A percentile compares a stretch with the other conserved stretches of the same genome.
Evolutionary conservation across 2,797 vertebrate species (phyloP).

Genomic region (Rhinoraja longicauda): DNA sequence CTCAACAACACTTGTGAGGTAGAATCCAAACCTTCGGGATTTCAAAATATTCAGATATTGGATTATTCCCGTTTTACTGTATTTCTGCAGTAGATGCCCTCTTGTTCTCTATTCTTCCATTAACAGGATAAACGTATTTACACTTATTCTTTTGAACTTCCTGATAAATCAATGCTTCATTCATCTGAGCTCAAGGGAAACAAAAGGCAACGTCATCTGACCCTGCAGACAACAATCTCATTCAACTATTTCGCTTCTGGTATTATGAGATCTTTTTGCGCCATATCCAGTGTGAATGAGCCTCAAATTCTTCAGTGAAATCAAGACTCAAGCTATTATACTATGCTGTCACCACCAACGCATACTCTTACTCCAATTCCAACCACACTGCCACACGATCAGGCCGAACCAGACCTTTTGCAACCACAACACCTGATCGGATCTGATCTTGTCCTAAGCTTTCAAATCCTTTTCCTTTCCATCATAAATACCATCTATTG

Average conservation of each 20-base stretch:
- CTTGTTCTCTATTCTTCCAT: not conserved
- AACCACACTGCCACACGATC: not conserved
- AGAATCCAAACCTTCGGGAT: too few species aligned
- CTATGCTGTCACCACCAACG: not conserved
- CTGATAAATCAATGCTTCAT: not conserved
- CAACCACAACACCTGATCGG: not conserved
- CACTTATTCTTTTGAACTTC: not conserved
- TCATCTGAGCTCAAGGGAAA: not conserved
- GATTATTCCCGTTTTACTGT: too few species aligned
- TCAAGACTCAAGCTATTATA: not conserved
- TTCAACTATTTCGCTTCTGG: not conserved
- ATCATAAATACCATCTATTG: not conserved
- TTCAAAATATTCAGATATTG: too few species aligned
- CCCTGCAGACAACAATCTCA: not conserved
- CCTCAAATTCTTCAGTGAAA: slow-evolving; percentile 3
- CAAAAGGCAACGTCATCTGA: not conserved
- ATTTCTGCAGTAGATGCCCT: not conserved
- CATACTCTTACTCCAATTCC: not conserved
- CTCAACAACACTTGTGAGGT: not conserved
- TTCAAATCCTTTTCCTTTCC: not conserved
- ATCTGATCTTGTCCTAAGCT: not conserved
- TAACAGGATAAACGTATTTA: not conserved
- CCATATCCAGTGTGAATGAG: not conserved
- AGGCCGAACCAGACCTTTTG: not conserved
- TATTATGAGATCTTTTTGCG: not conserved